Evolutionary conservation across 2,113 vertebrate species (phyloP), one percentile per base, ranked within the genome.

Genomic region (Donacobius atricapilla): DNA sequence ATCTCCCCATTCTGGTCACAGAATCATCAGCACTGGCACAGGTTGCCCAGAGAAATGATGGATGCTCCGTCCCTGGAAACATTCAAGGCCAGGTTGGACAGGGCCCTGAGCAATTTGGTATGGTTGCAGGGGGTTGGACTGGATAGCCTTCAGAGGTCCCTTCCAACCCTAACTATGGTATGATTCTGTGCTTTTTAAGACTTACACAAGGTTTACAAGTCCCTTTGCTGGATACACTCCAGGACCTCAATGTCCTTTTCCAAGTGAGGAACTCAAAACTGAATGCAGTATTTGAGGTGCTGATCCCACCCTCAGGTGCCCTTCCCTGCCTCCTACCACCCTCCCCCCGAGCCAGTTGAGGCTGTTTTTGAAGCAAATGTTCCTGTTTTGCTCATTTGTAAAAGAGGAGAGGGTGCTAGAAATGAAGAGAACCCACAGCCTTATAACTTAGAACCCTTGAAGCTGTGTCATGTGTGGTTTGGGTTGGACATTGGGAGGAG

Each of bases 271-370:
- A 14, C 30, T 48, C 35, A 35, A 54, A 61, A 35, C 3, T 22
- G 24, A n/a, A n/a, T 15, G 54, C n/a, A 68, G 14, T 31, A 31
- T 33, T 83, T n/a, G 27, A 47, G 14, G 16, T 54, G 10, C 51
- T 19, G 17, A 69, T 47, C 5, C 8, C 5, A 2, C 39, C 8
- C 5, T 44, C 54, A 69, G 47, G 35, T 77, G 63, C 24, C 20
- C 33, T 69, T 21, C 31, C n/a, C 42, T 50, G 2, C 15, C 10
- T n/a, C 42, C 63, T 10, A 9, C 9, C 56, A 16, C 45, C 22
- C 19, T 30, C 8, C 14, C 28, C 37, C 30, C 0, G 0, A 21
- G 30, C 23, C 19, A 61, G 35, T 42, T 13, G 48, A 20, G 48
- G 17, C 57, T 57, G 11, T 3, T 40, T 33, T 44, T 51, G 4